phyloP scores from a whole-genome alignment of 2,797 vertebrate species.

The Typhlichthys subterraneus region DNA sequence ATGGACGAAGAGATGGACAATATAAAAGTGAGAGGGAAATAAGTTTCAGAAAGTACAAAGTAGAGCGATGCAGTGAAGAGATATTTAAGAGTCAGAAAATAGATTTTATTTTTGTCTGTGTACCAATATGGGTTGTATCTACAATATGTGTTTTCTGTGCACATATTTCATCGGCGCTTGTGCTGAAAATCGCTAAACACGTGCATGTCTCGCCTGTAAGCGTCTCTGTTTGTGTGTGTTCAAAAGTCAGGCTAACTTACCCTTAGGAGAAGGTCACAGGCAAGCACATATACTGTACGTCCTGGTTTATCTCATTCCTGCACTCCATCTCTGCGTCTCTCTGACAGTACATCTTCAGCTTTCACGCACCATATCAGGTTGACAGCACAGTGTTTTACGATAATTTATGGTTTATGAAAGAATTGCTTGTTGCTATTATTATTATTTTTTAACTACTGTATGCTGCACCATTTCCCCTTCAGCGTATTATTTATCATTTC shows the following conservation, averaged over 20 bases:
- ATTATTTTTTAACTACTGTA: too few species aligned
- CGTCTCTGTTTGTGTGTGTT: conserved; percentile 2
- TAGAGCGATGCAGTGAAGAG: not conserved
- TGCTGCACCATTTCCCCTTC: too few species aligned
- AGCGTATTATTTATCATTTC: too few species aligned
- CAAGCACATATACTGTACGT: not conserved
- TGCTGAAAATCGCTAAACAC: too few species aligned
- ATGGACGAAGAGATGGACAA: not conserved
- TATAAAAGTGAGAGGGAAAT: not conserved
- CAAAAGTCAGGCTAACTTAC: conserved; percentile 3
- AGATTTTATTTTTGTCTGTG: not conserved
- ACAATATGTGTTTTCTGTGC: too few species aligned
- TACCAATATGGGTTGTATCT: too few species aligned
- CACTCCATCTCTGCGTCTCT: not conserved
- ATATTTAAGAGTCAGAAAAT: not conserved
- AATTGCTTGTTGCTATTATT: too few species aligned
- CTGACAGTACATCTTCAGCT: not conserved
- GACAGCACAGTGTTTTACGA: not conserved
- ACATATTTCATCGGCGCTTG: too few species aligned
- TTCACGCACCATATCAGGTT: not conserved
- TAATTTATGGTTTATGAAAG: too few species aligned
- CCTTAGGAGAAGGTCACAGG: conserved; percentile 8
- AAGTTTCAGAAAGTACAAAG: not conserved
- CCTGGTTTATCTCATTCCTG: too few species aligned
- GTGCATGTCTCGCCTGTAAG: too few species aligned